Evolutionary conservation across 2,797 vertebrate genomes (phyloP), one percentile per base, ranked within the genome.

Genomic region (Lepilemur septentrionalis): DNA sequence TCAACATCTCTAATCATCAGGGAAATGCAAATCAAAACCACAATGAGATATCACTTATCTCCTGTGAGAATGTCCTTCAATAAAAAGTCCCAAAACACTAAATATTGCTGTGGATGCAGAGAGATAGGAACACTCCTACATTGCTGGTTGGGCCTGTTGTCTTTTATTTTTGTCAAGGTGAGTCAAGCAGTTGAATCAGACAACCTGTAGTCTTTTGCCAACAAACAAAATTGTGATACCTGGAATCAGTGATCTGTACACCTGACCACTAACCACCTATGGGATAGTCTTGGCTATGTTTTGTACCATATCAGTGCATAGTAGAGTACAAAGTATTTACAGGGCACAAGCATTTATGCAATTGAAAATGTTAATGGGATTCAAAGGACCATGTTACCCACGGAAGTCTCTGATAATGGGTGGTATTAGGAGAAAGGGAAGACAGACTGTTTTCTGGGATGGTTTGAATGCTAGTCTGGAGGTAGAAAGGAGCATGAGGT

Each of bases 151-250:
- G n/a, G n/a, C n/a, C n/a, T n/a, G n/a, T n/a, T n/a, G n/a, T n/a
- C n/a, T n/a, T n/a, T n/a, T n/a, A n/a, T n/a, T n/a, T n/a, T n/a
- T n/a, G n/a, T n/a, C n/a, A 90, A 92, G 35, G 69, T 85, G 78
- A 73, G 32, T 93, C 67, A 94, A 89, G 43, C 23, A 90, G 67
- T 82, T 85, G 52, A 78, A 83, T 85, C n/a, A 85, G 32, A 91
- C 67, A 94, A 85, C 32, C 35, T 50, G n/a, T 57, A 94, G 41
- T 87, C 17, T 93, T 91, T 96, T 75, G 75, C 25, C 80, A 79
- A 83, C 70, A 93, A 96, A 70, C 65, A 95, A 95, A 91, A n/a
- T n/a, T 38, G 79, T 32, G 61, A 20, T 81, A 81, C 15, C n/a
- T 65, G 35, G 0, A 8, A 67, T 14, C 85, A 91, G 65, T 88